phyloP scores from a whole-genome alignment of 2,113 vertebrate genomes.

The Bujurquina vittata region DNA sequence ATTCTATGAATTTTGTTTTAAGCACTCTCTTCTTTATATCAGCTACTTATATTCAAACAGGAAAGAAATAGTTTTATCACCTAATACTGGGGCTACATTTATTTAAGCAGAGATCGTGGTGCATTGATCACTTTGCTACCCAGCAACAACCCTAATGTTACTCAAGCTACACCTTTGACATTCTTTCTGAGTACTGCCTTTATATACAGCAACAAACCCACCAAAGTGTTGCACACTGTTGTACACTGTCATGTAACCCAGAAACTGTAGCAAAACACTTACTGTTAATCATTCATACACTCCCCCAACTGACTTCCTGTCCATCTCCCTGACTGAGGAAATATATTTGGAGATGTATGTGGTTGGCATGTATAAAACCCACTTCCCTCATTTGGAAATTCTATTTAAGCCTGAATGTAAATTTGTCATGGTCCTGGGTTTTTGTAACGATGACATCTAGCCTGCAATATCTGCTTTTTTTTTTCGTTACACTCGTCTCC shows the following conservation, averaged over 20 bases:
- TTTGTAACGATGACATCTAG: background rate
- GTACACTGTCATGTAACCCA: background rate
- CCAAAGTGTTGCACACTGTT: background rate
- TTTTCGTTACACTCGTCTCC: background rate
- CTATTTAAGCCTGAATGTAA: background rate
- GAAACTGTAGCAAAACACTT: background rate
- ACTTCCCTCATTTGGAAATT: background rate
- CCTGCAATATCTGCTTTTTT: background rate
- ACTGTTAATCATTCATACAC: background rate
- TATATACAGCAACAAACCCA: background rate
- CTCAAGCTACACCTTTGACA: too few species aligned
- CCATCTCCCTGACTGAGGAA: background rate
- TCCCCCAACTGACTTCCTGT: background rate
- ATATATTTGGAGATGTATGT: background rate
- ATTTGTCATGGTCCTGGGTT: background rate
- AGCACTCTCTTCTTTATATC: background rate
- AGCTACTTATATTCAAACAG: background rate
- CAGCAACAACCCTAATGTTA: background rate
- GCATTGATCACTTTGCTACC: background rate
- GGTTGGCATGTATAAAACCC: background rate
- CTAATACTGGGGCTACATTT: background rate
- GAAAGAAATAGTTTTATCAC: background rate
- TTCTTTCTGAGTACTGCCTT: background rate
- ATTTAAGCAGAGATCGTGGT: background rate
- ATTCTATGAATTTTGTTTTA: background rate